Evolutionary conservation across 2,888 invertebrate genomes (phyloP), one percentile per base, ranked within the genome.

Genomic region (Bruchidius siliquastri): DNA sequence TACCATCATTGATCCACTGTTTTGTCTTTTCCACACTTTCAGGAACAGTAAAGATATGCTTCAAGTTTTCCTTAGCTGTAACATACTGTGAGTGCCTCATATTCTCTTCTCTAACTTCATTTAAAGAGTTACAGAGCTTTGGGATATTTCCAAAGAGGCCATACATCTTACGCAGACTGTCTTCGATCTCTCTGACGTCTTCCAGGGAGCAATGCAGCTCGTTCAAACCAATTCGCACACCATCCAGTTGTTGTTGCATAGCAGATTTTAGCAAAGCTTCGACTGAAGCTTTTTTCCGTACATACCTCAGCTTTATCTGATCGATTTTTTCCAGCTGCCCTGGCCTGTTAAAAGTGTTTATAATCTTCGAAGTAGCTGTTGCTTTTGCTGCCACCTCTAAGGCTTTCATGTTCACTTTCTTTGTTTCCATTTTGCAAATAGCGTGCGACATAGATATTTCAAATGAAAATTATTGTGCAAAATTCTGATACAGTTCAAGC

Each of bases 211-310:
- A 92, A 82, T 95, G 93, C 69, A 99, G 87, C 84, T 98, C 96
- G 81, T 94, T 94, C 21, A 99, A 90, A 0, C 99, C 99, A 18
- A 96, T 94, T 80, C 95, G 92, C 0, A 99, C 98, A 0, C 98
- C 98, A 87, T 99, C 99, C 73, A 99, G 88, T 87, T 99, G 98
- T 77, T 97, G 96, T 86, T 99, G 98, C 89, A 99, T 96, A 0
- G 98, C 98, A n/a, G 98, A 97, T 87, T 99, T 98, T 22, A 99
- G 85, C 90, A 96, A 94, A 0, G 96, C 96, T 86, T 98, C 97
- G 10, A 97, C 96, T 2, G 97, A 96, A 0, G 94, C 94, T 88
- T 96, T 94, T 80, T 94, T 94, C 74, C 94, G 89, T 13, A 91
- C 89, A 75, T 93, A 92, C 80, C 93, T 87, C 78, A 92, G 90